phyloP scores from a whole-genome alignment of 2,888 invertebrate genomes.

The Melikaiella ostensackeni region DNA sequence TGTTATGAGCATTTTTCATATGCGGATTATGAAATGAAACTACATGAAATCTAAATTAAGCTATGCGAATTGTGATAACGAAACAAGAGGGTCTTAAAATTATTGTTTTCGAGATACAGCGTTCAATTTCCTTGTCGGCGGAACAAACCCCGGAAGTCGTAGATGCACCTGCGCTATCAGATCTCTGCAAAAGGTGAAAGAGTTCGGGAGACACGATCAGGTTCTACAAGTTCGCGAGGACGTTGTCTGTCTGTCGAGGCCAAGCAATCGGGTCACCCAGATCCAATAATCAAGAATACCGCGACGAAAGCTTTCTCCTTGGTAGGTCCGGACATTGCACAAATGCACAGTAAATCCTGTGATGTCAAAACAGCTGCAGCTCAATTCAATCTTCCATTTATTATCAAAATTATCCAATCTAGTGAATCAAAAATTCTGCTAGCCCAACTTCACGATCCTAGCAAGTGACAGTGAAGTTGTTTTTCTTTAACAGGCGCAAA shows the following conservation, averaged over 20 bases:
- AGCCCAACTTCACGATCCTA: no score
- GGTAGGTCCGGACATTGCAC: slow-evolving; percentile 20
- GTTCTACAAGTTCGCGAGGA: slow-evolving; percentile 40
- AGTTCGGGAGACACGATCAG: slow-evolving; percentile 39
- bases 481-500: no score
- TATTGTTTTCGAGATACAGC: background rate
- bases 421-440: no score
- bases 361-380: no score
- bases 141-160: slow-evolving; percentile 25
- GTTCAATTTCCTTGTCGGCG: background rate
- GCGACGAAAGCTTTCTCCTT: slow-evolving; percentile 69
- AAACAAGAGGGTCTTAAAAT: background rate
- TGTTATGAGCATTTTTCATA: background rate
- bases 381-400: no score
- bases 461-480: no score
- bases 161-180: slow-evolving; percentile 26
- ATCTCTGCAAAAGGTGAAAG: slow-evolving; percentile 31
- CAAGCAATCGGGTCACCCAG: slow-evolving; percentile 75
- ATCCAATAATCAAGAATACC: slow-evolving; percentile 69
- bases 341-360: no score
- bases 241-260: slow-evolving; percentile 55
- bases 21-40: background rate
- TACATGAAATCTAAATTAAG: background rate
- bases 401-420: no score
- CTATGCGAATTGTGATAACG: background rate